Base-by-base conservation (phyloP, 2,113 vertebrate species). In the Myotis davidii region DNA sequence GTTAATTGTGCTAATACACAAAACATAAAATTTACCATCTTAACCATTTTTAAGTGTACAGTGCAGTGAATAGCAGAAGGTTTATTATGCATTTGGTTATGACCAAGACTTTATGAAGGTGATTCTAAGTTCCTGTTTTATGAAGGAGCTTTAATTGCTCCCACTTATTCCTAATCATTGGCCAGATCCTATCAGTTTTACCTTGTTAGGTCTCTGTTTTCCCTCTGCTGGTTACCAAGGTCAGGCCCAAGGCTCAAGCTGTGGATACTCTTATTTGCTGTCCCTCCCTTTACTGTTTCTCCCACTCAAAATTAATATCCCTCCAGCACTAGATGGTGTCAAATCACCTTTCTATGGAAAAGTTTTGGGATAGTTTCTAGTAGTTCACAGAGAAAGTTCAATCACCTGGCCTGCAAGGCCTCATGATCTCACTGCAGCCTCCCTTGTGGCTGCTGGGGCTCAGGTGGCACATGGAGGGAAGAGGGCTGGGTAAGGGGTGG, bases 301-400 rank as follows among this genome's bases (percentile, higher is more conserved):
- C 59, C 6, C 25, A n/a, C 20, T 72, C 17, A 81, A 11, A 42
- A 50, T 83, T 59, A 34, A 29, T 52, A 81, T 18, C 20, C 56
- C 13, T 17, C 32, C 70, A n/a, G 32, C 27, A 78, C 18, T 45
- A 52, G 69, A 59, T 69, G 17, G 16, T 42, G 54, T 70, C 39
- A 77, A 86, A n/a, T 18, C 32, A 65, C 69, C 73, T 81, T 90
- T 50, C 45, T 94, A 34, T 56, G 93, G 27, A 67, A 92, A 92
- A 48, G 32, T 72, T 76, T 90, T 95, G 54, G 21, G 77, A 45
- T 77, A 21, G 59, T 73, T 86, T 70, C 45, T 88, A 65, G 64
- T 56, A 65, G 61, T 20, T 67, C 54, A 83, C 42, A 93, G 59
- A 50, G 25, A 37, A 94, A 90, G 42, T 56, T 64, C 5, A 34